Conservation (phyloP, 1,140 invertebrate genomes). For the Solenopsis invicta region DNA sequence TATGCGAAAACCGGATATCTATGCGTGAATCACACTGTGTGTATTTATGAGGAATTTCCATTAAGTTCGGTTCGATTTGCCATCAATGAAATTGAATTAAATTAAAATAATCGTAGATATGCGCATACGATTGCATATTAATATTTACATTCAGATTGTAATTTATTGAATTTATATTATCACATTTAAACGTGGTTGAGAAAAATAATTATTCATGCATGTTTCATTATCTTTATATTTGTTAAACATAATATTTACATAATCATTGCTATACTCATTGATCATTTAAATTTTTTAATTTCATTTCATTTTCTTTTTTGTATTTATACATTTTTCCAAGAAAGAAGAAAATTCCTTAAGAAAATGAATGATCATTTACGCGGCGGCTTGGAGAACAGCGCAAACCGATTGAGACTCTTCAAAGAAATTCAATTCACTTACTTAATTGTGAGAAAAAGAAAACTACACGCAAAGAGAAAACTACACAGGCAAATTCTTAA, state of each 20-base stretch:
- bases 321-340: not conserved
- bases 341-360: constrained; percentile 15
- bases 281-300: constrained; percentile 16
- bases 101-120: constrained; percentile 55
- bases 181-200: constrained; percentile 18
- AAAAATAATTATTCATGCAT: constrained; percentile 50
- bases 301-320: constrained; percentile 4
- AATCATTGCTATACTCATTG: not conserved
- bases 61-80: constrained; percentile 38
- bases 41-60: constrained; percentile 45
- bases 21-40: constrained; percentile 20
- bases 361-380: constrained; percentile 41
- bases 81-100: constrained; percentile 49
- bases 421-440: constrained; percentile 49
- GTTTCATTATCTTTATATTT: constrained; percentile 52
- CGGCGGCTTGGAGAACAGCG: not conserved
- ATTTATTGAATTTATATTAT: constrained; percentile 53
- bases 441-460: constrained; percentile 1
- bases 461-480: not conserved
- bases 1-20: constrained; percentile 5
- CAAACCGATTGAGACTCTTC: constrained; percentile 30
- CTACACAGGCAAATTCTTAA: constrained; percentile 12
- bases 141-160: constrained; percentile 37
- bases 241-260: constrained; percentile 28
- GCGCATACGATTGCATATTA: constrained; percentile 35